Conservation (phyloP, 2,888 invertebrate genomes). For the Trachelus tabidus region DNA sequence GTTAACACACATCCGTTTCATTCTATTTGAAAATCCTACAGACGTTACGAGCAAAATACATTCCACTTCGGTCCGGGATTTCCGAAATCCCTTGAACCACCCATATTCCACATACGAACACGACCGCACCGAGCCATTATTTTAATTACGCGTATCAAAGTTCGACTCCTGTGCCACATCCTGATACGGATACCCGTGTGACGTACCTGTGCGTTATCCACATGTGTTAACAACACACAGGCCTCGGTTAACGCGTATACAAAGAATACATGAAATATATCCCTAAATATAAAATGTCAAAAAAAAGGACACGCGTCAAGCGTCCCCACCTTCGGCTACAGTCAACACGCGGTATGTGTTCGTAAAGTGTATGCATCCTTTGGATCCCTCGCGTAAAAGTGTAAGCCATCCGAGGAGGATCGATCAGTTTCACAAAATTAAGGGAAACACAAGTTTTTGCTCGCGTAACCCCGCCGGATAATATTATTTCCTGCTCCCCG, state of each 20-base stretch:
- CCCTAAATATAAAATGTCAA: neutral
- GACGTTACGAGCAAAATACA: neutral
- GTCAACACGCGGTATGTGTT: neutral
- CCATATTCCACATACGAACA: neutral
- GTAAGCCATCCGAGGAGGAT: neutral
- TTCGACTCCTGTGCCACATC: neutral
- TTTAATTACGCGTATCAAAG: neutral
- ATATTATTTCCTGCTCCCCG: constrained; percentile 31
- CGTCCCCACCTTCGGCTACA: neutral
- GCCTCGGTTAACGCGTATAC: neutral
- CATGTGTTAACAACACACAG: neutral
- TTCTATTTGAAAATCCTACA: neutral
- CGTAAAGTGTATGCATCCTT: neutral
- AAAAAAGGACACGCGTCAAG: neutral
- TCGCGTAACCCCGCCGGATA: constrained; percentile 30
- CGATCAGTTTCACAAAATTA: constrained; percentile 25
- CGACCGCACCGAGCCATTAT: neutral
- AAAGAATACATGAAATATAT: neutral
- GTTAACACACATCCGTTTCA: neutral
- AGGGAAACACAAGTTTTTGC: constrained; percentile 40
- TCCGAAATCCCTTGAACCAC: neutral
- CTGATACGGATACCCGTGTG: neutral
- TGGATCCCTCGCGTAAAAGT: neutral
- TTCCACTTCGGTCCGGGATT: neutral
- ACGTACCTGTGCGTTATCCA: neutral